A percentile compares a stretch with the other conserved stretches of the same genome.
phyloP scores from a whole-genome alignment of 64 coral and sea anemone genomes.

The Actinia tenebrosa region DNA sequence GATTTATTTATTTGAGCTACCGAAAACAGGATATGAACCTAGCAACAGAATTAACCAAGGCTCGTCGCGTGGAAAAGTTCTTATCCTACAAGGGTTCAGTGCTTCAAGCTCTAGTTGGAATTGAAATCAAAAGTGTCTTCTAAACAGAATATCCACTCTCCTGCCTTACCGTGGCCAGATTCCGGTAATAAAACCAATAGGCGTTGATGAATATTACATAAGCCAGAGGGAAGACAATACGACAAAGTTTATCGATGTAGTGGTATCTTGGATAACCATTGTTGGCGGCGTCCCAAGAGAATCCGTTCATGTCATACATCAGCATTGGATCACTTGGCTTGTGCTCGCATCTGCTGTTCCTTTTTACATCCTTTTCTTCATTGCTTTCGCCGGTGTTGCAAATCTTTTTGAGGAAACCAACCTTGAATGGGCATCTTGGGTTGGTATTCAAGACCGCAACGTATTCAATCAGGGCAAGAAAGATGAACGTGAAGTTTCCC shows the following conservation, averaged over 20 bases:
- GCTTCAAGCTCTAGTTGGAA: no score
- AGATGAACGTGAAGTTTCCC: conserved; percentile 37
- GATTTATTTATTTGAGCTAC: no score
- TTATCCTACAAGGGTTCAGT: no score
- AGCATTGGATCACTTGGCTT: not conserved
- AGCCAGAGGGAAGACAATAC: not conserved
- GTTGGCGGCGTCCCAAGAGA: not conserved
- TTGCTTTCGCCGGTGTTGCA: not conserved
- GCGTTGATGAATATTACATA: conserved; percentile 12
- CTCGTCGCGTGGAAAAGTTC: no score
- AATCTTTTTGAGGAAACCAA: not conserved
- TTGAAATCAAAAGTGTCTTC: not conserved
- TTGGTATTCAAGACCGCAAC: conserved; percentile 37
- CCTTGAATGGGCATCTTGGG: not conserved
- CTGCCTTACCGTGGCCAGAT: not conserved
- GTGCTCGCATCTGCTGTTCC: not conserved
- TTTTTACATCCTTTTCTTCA: not conserved
- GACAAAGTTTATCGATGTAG: conserved; percentile 18
- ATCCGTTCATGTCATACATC: conserved; percentile 16
- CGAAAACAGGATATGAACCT: no score
- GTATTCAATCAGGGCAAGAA: conserved; percentile 39
- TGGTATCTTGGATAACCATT: not conserved
- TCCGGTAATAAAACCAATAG: conserved; percentile 22
- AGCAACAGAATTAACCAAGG: no score
- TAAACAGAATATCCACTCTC: not conserved